These are phyloP conservation scores for Coptodon bakossiorum DNA, from an alignment of 2,113 vertebrate genomes.

Conservation along the genomic window DNA sequence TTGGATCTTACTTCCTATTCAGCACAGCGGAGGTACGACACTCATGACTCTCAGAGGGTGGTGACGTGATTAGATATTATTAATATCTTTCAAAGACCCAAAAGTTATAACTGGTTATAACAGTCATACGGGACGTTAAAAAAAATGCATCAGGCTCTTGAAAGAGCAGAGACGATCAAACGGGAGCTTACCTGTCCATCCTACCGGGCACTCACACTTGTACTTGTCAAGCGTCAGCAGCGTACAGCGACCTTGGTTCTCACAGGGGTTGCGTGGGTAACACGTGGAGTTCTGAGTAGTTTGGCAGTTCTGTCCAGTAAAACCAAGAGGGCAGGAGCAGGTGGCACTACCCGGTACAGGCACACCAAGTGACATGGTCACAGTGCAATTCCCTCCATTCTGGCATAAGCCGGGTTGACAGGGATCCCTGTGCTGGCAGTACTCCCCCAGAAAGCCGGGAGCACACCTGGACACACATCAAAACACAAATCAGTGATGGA, in stretches of 20 bases:
- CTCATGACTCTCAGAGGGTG: not conserved
- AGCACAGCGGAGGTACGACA: not conserved
- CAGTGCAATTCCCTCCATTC: constrained; percentile 83
- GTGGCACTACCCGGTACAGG: constrained; percentile 74
- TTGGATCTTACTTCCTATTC: not conserved
- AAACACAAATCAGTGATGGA: not conserved
- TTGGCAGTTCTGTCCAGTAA: constrained; percentile 77
- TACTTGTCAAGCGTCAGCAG: constrained; percentile 75
- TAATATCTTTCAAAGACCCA: not conserved
- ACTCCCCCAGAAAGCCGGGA: constrained; percentile 84
- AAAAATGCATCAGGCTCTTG: not conserved
- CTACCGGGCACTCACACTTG: constrained; percentile 77
- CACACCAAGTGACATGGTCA: constrained; percentile 62
- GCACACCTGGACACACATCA: constrained; percentile 74
- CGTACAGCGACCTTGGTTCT: constrained; percentile 77
- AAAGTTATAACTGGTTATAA: not conserved
- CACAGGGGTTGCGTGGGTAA: constrained; percentile 80
- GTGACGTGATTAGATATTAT: not conserved
- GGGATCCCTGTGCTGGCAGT: constrained; percentile 87
- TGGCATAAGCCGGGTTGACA: constrained; percentile 81
- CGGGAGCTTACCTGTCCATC: constrained; percentile 81
- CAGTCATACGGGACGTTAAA: not conserved
- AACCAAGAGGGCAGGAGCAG: constrained; percentile 82
- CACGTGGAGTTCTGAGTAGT: constrained; percentile 81
- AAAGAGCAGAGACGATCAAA: not conserved